Percentiles rank a stretch among this genome's conserved stretches.
Conservation (phyloP, 1,140 invertebrate species). For the Ceratina calcarata region DNA sequence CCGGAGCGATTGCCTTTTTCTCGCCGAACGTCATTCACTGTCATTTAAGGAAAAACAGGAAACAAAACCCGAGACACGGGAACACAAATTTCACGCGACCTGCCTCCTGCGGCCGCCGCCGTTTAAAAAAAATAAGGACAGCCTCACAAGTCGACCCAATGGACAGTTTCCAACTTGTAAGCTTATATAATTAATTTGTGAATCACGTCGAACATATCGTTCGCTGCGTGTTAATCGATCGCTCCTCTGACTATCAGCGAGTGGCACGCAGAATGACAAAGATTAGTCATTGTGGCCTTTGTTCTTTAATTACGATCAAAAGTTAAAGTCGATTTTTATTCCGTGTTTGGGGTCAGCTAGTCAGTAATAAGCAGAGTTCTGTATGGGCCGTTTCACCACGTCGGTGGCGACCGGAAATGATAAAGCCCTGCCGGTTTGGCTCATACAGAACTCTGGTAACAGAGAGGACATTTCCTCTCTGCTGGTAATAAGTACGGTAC, state of each 20-base stretch:
- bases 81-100: slow-evolving; percentile 31
- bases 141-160: slow-evolving; percentile 23
- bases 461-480: too few relatives aligned
- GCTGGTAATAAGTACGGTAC: too few relatives aligned
- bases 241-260: background rate
- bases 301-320: slow-evolving; percentile 7
- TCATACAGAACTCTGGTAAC: too few relatives aligned
- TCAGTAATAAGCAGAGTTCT: background rate
- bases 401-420: too few relatives aligned
- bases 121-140: slow-evolving; percentile 30
- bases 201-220: background rate
- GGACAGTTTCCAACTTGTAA: slow-evolving; percentile 52
- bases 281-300: background rate
- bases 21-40: slow-evolving; percentile 18
- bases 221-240: background rate
- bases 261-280: background rate
- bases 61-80: slow-evolving; percentile 12
- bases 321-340: background rate
- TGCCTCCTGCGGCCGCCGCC: slow-evolving; percentile 36
- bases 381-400: too few relatives aligned
- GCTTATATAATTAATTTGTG: slow-evolving; percentile 40
- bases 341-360: background rate
- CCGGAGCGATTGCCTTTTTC: slow-evolving; percentile 16
- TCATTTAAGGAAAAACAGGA: slow-evolving; percentile 37
- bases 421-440: too few relatives aligned